Evolutionary conservation across 2,888 invertebrate species (phyloP), one percentile per base, ranked within the genome.

Genomic region (Drosophila peninsularis): DNA sequence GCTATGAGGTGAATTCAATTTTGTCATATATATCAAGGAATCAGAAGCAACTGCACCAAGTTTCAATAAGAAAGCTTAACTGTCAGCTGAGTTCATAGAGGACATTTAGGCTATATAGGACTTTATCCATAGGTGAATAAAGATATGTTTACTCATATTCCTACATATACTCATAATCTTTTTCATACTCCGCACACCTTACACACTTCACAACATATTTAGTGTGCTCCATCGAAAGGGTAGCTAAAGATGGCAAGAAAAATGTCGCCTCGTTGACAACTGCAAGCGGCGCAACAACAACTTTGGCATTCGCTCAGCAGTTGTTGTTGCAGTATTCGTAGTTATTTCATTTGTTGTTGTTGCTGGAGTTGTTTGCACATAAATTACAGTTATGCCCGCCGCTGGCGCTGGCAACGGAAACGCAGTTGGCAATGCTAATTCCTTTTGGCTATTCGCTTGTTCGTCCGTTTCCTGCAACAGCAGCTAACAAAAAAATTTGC

Each of bases 351-450:
- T 17, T 30, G 27, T 19, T 68, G 57, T 39, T 49, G 41, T 10
- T 68, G 61, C 41, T 61, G 49, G 19, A 53, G 19, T 36, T 60
- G 47, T 17, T 52, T 61, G 62, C 63, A 74, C 71, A 77, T 74
- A 77, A 86, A 83, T 71, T 68, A 76, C 69, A 75, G 83, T 86
- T 78, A 78, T 79, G 73, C 68, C 57, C 54, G 58, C 42, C 49
- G 58, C 47, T 61, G 44, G 69, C 24, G 24, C 45, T 62, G 57
- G 41, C 21, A 86, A 63, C 88, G 89, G 85, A 86, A 86, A 82
- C 62, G 52, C 84, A 72, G 85, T 84, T 83, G 73, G 73, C 73
- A 81, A 65, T 74, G 78, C 74, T 82, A 75, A 88, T 83, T 86
- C 87, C 87, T 80, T 76, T 84, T 76, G 55, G 71, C 68, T 68